Conservation (phyloP, 2,797 vertebrate species). For the Crax fasciolata region DNA sequence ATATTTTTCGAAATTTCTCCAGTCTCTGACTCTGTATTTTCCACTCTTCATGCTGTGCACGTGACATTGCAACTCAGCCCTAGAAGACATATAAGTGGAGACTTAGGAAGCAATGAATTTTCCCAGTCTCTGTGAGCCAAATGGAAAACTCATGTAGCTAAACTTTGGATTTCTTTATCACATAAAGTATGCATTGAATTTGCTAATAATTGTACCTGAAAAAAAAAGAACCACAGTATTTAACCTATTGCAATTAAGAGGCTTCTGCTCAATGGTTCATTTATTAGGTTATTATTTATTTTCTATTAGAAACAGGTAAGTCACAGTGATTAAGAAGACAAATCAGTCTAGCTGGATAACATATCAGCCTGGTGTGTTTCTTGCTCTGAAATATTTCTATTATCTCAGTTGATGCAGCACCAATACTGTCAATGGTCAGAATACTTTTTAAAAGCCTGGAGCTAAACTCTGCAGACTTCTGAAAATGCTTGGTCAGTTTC, state of each 20-base stretch:
- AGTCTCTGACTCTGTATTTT: background rate
- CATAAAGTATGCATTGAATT: conserved; percentile 25
- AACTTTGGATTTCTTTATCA: background rate
- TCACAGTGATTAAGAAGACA: background rate
- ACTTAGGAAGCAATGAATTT: background rate
- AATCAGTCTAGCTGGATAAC: background rate
- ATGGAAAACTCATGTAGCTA: background rate
- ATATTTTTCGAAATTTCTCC: conserved; percentile 28
- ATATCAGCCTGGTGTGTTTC: background rate
- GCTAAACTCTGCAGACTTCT: background rate
- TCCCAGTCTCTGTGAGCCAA: conserved; percentile 9
- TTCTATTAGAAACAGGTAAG: conserved; percentile 27
- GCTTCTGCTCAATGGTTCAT: background rate
- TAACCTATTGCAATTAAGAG: conserved; percentile 4
- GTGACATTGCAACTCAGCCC: conserved; percentile 6
- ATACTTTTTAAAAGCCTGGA: background rate
- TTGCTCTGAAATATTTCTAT: background rate
- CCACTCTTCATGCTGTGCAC: background rate
- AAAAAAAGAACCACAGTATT: background rate
- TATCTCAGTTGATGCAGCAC: background rate
- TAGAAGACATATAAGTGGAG: background rate
- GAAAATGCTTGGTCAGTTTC: background rate
- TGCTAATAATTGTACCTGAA: conserved; percentile 24
- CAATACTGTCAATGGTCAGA: background rate
- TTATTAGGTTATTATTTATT: background rate